Evolutionary conservation across 2,888 invertebrate genomes (phyloP), one percentile per base, ranked within the genome.

Genomic region (Diogma glabrata): DNA sequence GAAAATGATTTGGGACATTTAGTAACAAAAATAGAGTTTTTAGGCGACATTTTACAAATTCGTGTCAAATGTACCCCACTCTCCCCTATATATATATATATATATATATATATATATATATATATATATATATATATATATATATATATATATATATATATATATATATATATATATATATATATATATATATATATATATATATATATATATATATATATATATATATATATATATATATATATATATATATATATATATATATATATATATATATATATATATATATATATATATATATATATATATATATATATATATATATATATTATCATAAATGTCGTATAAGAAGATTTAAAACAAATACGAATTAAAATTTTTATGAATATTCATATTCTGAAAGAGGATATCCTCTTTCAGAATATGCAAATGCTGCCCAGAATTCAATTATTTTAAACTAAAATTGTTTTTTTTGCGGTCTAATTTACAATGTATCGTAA

Each of bases 101-200:
- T 36, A 36, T 36, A 36, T 36, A 36, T 14, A 36, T 36, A 36
- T 36, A 36, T 36, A 36, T 36, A 36, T 36, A 36, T 36, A 36
- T 36, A 36, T 36, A 36, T 36, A 36, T 36, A 36, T 36, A 36
- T 36, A 36, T 36, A 36, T 36, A 36, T 36, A 36, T 36, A 36
- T 36, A 36, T 36, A 36, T 36, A 36, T 36, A 36, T 36, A 36
- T 36, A 36, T 36, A 36, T 36, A 36, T 36, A 36, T 14, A 36
- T 36, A 36, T 36, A 36, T 36, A 36, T 36, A 36, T 36, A 36
- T 36, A 36, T 36, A 36, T 36, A 36, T 36, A 36, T 14, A 36
- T 36, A 36, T 36, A 36, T 36, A 36, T 36, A 36, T 14, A 36
- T 9, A 36, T 36, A 36, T 36, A 36, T 36, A 36, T 36, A 36